Percentiles rank a stretch among this genome's conserved stretches.
phyloP scores from a whole-genome alignment of 2,888 invertebrate genomes.

The Oscheius onirici region DNA sequence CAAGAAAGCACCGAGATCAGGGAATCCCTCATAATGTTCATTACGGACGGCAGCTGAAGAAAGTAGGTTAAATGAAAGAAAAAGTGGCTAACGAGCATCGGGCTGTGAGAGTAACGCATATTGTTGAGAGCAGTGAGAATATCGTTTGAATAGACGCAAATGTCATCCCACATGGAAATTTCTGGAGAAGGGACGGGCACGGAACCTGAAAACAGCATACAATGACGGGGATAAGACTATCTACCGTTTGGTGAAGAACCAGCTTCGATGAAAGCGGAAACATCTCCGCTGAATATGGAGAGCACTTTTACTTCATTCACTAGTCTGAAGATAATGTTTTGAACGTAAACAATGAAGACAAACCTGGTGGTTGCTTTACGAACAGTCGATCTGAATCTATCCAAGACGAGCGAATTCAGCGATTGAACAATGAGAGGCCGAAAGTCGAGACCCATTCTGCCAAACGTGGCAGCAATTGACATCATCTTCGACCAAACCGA shows the following conservation, averaged over 20 bases:
- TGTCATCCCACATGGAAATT: conserved; percentile 69
- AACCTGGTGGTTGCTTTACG: conserved; percentile 55
- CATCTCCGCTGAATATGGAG: conserved; percentile 17
- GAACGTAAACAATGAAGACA: neutral
- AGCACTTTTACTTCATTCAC: conserved; percentile 26
- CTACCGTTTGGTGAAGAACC: neutral
- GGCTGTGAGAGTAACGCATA: conserved; percentile 62
- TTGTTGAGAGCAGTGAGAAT: conserved; percentile 64
- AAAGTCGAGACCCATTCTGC: conserved; percentile 71
- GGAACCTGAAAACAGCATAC: conserved; percentile 3
- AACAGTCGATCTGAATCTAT: conserved; percentile 55
- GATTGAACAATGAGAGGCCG: conserved; percentile 60
- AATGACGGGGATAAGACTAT: neutral
- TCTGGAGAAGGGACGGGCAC: conserved; percentile 61
- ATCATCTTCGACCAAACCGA: conserved; percentile 64
- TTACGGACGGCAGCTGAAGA: conserved; percentile 42
- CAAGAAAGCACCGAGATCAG: conserved; percentile 49
- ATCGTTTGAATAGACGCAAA: conserved; percentile 65
- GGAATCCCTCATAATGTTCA: conserved; percentile 46
- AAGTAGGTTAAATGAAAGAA: neutral
- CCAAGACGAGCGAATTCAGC: conserved; percentile 55
- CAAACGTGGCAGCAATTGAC: conserved; percentile 67
- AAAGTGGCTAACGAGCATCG: conserved; percentile 48
- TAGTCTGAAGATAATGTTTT: neutral
- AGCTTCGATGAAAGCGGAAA: neutral